Percentiles rank a stretch among this genome's conserved stretches.
Evolutionary conservation across 64 coral and sea anemone genomes (phyloP).

Genomic region (Porites australiensis): DNA sequence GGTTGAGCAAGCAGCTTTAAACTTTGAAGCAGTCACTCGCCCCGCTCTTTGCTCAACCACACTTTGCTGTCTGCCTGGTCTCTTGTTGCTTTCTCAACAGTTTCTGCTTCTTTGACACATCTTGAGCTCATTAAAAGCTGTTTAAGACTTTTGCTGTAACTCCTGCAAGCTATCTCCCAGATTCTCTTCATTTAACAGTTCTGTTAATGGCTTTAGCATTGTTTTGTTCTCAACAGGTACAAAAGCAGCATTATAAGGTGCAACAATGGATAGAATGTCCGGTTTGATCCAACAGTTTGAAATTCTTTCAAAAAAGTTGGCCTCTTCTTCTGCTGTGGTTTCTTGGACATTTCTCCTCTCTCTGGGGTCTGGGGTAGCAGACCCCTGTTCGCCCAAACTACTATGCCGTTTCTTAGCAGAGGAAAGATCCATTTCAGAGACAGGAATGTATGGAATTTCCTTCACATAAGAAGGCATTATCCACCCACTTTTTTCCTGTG

Average conservation of each 20-base stretch:
- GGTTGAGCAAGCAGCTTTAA: conserved; percentile 2
- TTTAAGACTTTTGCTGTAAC: conserved; percentile 18
- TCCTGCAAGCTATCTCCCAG: conserved; percentile 47
- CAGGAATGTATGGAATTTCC: conserved; percentile 24
- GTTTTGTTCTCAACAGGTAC: conserved; percentile 17
- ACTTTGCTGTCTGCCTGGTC: conserved; percentile 49
- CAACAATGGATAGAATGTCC: conserved; percentile 61
- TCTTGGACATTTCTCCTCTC: neutral
- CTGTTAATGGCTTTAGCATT: conserved; percentile 36
- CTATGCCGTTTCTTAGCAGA: conserved; percentile 19
- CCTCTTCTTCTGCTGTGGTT: conserved; percentile 18
- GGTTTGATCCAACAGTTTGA: conserved; percentile 55
- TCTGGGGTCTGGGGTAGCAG: neutral
- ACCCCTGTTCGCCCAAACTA: neutral
- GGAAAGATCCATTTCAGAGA: conserved; percentile 40
- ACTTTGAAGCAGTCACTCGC: conserved; percentile 59
- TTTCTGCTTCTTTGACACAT: conserved; percentile 34
- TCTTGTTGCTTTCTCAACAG: conserved; percentile 60
- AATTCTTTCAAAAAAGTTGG: conserved; percentile 67
- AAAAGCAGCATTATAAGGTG: conserved; percentile 52
- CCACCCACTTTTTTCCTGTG: conserved; percentile 33
- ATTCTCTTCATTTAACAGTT: conserved; percentile 36
- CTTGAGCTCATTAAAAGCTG: conserved; percentile 38
- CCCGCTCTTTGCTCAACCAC: conserved; percentile 73
- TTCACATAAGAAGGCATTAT: conserved; percentile 14